phyloP scores from a whole-genome alignment of 2,888 invertebrate species.

The Chymomyza amoena region DNA sequence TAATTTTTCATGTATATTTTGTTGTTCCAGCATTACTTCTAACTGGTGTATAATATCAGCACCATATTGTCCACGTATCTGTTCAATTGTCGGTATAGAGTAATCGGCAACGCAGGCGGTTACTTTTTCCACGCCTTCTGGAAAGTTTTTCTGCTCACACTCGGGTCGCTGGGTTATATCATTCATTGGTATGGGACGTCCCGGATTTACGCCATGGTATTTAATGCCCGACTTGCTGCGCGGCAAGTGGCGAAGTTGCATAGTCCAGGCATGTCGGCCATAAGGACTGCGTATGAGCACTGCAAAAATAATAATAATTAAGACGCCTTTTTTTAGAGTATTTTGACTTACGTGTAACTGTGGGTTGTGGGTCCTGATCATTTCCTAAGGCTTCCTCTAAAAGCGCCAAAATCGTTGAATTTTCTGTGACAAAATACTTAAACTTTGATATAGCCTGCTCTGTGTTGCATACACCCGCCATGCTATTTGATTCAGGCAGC shows the following conservation, averaged over 20 bases:
- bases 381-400: constrained; percentile 96
- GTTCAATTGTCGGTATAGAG: constrained; percentile 93
- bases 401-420: constrained; percentile 91
- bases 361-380: constrained; percentile 95
- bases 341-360: constrained; percentile 82
- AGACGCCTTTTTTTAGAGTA: neutral
- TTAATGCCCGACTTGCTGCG: constrained; percentile 87
- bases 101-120: constrained; percentile 92
- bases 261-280: constrained; percentile 96
- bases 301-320: constrained; percentile 56
- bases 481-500: constrained; percentile 76
- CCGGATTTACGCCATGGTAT: constrained; percentile 81
- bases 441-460: constrained; percentile 85
- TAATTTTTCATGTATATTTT: constrained; percentile 82
- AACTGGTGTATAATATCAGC: constrained; percentile 81
- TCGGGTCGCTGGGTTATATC: constrained; percentile 83
- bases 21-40: constrained; percentile 86
- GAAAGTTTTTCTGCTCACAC: constrained; percentile 87
- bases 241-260: constrained; percentile 92
- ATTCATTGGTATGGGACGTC: constrained; percentile 87
- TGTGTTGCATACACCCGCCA: constrained; percentile 53
- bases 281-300: constrained; percentile 94
- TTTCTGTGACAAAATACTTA: constrained; percentile 94
- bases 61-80: constrained; percentile 83
- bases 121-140: constrained; percentile 88